Evolutionary conservation across 2,113 vertebrate species (phyloP).

Genomic region (Passer montanus): DNA sequence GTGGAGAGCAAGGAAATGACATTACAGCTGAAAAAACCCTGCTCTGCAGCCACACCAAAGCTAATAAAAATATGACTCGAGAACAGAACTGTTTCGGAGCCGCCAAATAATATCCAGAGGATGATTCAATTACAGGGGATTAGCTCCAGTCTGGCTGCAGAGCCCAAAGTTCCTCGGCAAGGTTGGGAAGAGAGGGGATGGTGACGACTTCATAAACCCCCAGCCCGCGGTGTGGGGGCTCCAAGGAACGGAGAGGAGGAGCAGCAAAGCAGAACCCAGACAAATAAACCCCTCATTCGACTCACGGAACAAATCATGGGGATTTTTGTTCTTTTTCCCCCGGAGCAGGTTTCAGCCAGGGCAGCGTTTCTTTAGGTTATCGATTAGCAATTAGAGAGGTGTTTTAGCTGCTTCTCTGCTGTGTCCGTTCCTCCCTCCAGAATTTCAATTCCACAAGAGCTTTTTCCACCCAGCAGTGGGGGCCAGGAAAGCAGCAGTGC

Average conservation of each 20-base stretch:
- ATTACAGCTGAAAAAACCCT: background rate
- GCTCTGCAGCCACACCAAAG: background rate
- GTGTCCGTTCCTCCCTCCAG: background rate
- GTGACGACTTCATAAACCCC: conserved; percentile 22
- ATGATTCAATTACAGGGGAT: conserved; percentile 61
- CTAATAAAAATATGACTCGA: conserved; percentile 28
- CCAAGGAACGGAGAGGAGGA: background rate
- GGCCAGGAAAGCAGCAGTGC: background rate
- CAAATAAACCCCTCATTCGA: background rate
- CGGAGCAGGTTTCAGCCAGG: conserved; percentile 26
- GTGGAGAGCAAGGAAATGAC: background rate
- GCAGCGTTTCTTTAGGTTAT: conserved; percentile 53
- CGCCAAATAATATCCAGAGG: conserved; percentile 11
- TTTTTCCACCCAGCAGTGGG: background rate
- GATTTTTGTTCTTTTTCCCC: background rate
- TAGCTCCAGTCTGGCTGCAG: background rate
- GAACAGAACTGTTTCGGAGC: conserved; percentile 11
- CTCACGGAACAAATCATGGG: background rate
- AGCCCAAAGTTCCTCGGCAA: background rate
- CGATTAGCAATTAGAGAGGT: conserved; percentile 59
- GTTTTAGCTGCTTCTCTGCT: conserved; percentile 41
- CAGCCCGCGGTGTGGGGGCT: background rate
- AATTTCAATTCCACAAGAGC: conserved; percentile 8
- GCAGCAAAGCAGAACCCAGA: background rate
- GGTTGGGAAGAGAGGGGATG: background rate